These are phyloP conservation scores for Lepidocyrtoides sp. DNA, from an alignment of 2,888 invertebrate species.

Conservation along the genomic window DNA sequence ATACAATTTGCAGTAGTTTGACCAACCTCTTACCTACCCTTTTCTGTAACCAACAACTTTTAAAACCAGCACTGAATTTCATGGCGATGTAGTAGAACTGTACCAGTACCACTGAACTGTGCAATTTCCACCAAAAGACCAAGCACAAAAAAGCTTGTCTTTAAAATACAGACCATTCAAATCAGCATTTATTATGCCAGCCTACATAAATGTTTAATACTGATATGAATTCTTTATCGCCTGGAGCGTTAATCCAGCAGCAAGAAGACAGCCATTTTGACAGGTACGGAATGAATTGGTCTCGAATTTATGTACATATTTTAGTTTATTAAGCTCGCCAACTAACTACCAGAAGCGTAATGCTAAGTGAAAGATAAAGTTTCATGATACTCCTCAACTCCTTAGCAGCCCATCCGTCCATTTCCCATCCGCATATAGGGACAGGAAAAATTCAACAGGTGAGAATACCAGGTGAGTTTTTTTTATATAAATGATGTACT, in stretches of 20 bases:
- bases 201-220: neutral
- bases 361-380: slow-evolving; percentile 13
- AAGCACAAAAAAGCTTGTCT: neutral
- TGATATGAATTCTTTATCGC: too few relatives aligned
- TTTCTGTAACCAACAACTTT: slow-evolving; percentile 58
- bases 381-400: slow-evolving; percentile 41
- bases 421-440: neutral
- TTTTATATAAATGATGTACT: slow-evolving; percentile 4
- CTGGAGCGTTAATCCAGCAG: slow-evolving; percentile 65
- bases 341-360: neutral
- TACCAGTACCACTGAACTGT: neutral
- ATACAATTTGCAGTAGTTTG: slow-evolving; percentile 74
- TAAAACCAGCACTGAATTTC: slow-evolving; percentile 15
- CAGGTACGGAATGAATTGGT: slow-evolving; percentile 43
- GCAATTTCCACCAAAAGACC: neutral
- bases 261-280: slow-evolving; percentile 47
- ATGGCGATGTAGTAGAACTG: neutral
- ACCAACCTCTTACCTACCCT: slow-evolving; percentile 62
- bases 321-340: neutral
- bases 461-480: slow-evolving; percentile 59
- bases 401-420: neutral
- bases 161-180: too few relatives aligned
- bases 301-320: slow-evolving; percentile 38
- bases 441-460: slow-evolving; percentile 56
- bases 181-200: neutral